phyloP scores from a whole-genome alignment of 2,113 vertebrate genomes.

The Mustela lutreola region DNA sequence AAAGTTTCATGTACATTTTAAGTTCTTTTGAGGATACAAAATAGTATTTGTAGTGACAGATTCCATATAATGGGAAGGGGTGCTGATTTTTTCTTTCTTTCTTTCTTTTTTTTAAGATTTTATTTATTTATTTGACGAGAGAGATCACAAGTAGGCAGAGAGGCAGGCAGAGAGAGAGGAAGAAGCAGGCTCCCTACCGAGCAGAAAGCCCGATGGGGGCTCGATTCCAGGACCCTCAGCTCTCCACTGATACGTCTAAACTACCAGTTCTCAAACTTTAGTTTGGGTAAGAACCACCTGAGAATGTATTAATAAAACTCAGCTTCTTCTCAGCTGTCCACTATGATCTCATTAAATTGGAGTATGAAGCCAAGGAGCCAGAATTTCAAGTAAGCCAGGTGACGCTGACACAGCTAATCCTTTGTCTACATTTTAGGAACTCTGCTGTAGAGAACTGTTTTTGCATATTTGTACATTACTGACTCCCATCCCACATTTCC shows the following conservation, averaged over 20 bases:
- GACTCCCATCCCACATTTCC: not conserved
- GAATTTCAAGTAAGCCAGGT: not conserved
- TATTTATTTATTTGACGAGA: too few species aligned
- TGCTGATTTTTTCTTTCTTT: not conserved
- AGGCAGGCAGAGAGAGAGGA: too few species aligned
- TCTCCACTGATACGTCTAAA: not conserved
- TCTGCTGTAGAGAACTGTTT: not conserved
- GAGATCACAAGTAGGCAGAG: too few species aligned
- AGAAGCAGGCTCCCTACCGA: too few species aligned
- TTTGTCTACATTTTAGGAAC: not conserved
- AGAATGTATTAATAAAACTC: not conserved
- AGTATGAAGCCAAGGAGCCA: not conserved
- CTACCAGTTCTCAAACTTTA: not conserved
- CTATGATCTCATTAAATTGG: not conserved
- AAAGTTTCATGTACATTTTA: not conserved
- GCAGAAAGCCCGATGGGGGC: too few species aligned
- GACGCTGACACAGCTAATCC: not conserved
- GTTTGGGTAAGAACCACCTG: not conserved
- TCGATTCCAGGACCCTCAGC: not conserved
- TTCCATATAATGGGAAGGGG: not conserved
- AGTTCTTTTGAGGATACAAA: conserved; percentile 3
- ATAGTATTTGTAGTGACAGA: not conserved
- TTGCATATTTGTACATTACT: not conserved
- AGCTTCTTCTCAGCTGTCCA: not conserved
- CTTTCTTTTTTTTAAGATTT: too few species aligned